Conservation (phyloP, 2,888 invertebrate species). For the Ochropleura leucogaster region DNA sequence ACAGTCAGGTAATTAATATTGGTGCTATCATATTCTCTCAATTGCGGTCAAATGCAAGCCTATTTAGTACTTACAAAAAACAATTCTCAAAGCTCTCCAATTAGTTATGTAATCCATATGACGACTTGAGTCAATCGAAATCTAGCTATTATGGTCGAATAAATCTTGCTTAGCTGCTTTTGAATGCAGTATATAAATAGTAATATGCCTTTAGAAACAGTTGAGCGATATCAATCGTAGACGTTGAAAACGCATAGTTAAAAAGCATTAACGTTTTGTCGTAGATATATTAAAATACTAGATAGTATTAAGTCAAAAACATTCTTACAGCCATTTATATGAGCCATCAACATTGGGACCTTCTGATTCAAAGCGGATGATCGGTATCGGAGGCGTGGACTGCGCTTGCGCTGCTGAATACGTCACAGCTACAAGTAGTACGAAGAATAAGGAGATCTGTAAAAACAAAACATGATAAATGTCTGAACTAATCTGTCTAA, state of each 20-base stretch:
- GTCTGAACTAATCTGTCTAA: background rate
- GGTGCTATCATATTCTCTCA: too few species aligned
- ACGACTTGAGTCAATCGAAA: background rate
- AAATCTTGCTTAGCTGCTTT: background rate
- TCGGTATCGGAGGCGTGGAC: constrained; percentile 89
- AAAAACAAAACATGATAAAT: constrained; percentile 51
- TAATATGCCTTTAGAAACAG: too few species aligned
- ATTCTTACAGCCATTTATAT: constrained; percentile 91
- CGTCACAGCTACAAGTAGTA: constrained; percentile 70
- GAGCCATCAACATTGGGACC: constrained; percentile 92
- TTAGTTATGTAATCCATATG: too few species aligned
- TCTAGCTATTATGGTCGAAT: background rate
- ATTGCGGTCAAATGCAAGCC: too few species aligned
- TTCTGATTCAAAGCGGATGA: constrained; percentile 91
- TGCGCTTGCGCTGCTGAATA: constrained; percentile 72
- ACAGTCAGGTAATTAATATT: too few species aligned
- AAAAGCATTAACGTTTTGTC: background rate
- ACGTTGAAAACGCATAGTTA: background rate
- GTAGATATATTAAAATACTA: background rate
- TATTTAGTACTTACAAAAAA: too few species aligned
- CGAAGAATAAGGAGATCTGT: constrained; percentile 78
- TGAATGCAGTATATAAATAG: background rate
- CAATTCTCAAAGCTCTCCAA: too few species aligned
- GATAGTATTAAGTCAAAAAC: background rate
- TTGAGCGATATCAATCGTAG: background rate